These are phyloP conservation scores for Rhadina sibilatrix DNA, from an alignment of 2,113 vertebrate species.

Conservation along the genomic window DNA sequence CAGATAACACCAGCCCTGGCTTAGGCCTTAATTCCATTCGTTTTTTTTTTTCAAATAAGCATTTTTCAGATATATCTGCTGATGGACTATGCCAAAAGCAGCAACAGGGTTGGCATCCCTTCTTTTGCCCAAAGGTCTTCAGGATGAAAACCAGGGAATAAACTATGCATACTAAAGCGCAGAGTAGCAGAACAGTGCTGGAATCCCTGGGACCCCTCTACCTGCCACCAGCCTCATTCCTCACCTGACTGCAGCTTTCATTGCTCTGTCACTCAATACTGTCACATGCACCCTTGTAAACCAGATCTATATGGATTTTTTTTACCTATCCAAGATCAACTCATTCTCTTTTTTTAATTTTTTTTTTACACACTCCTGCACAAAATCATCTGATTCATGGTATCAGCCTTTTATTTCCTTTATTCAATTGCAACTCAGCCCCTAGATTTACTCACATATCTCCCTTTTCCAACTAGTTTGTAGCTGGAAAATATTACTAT, in stretches of 20 bases:
- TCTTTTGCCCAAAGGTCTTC: background rate
- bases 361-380: background rate
- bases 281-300: background rate
- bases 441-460: background rate
- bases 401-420: background rate
- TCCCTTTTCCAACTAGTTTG: background rate
- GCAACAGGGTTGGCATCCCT: background rate
- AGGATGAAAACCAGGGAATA: background rate
- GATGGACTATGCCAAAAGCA: background rate
- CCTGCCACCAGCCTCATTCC: background rate
- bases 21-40: background rate
- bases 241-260: background rate
- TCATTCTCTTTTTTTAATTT: background rate
- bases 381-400: background rate
- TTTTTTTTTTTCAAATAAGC: background rate
- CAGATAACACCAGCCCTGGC: background rate
- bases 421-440: background rate
- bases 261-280: background rate
- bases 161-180: background rate
- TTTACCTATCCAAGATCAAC: background rate
- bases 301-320: background rate
- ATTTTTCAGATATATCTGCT: background rate
- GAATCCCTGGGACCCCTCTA: background rate
- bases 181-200: background rate
- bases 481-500: background rate